A percentile compares a stretch with the other conserved stretches of the same genome.
Conservation (phyloP, 2,797 vertebrate species). For the Holocentrus rufus region DNA sequence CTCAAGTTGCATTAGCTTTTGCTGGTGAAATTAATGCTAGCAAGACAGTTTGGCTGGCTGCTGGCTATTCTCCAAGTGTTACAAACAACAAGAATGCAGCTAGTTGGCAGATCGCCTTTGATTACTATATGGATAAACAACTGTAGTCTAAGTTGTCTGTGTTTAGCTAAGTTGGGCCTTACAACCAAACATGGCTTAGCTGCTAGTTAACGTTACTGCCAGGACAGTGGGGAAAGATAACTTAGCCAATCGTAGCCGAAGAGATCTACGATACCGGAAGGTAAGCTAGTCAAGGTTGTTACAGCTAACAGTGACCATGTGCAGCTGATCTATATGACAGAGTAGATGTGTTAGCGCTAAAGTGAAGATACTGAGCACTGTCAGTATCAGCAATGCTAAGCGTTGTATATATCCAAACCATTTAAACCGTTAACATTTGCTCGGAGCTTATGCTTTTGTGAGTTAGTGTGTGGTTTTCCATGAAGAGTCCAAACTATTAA, state of each 20-base stretch:
- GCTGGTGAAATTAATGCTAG: conserved; percentile 37
- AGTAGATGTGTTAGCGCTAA: background rate
- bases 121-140: background rate
- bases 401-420: no score
- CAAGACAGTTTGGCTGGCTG: conserved; percentile 10
- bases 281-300: background rate
- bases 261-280: background rate
- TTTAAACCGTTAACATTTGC: no score
- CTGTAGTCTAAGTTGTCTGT: background rate
- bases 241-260: conserved; percentile 6
- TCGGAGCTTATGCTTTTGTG: no score
- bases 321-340: background rate
- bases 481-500: no score
- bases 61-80: background rate
- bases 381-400: no score
- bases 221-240: conserved; percentile 13
- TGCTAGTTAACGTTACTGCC: conserved; percentile 1
- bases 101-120: background rate
- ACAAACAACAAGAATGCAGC: background rate
- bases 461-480: no score
- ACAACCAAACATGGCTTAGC: conserved; percentile 14
- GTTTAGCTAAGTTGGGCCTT: conserved; percentile 55
- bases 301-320: background rate
- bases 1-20: conserved; percentile 52
- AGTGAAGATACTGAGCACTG: no score